Conservation (phyloP, 2,797 vertebrate species). For the Spheniscus humboldti region DNA sequence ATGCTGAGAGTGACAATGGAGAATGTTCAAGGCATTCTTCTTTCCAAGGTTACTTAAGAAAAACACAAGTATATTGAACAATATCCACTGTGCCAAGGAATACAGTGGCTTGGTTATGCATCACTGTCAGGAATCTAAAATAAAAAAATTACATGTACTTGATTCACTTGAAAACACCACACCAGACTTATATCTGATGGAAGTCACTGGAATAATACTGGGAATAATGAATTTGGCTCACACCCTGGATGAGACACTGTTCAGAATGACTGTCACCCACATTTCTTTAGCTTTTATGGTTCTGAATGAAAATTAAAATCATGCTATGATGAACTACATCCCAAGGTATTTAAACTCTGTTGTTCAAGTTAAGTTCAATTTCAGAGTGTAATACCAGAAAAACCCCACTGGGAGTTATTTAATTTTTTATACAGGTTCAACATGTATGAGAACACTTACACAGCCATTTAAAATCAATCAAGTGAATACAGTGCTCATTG, state of each 20-base stretch:
- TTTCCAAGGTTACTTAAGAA: not conserved
- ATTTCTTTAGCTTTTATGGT: not conserved
- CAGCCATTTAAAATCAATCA: constrained; percentile 55
- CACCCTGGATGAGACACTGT: not conserved
- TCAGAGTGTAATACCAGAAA: constrained; percentile 22
- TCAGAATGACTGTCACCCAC: not conserved
- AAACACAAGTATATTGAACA: not conserved
- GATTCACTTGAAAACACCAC: not conserved
- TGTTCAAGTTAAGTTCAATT: constrained; percentile 50
- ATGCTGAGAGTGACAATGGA: not conserved
- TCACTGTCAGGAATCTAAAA: not conserved
- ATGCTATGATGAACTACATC: not conserved
- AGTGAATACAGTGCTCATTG: not conserved
- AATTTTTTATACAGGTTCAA: constrained; percentile 42
- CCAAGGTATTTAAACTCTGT: constrained; percentile 29
- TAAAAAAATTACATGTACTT: not conserved
- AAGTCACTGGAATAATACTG: not conserved
- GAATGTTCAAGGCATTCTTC: not conserved
- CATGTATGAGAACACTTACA: constrained; percentile 26
- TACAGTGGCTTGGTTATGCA: not conserved
- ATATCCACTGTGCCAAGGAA: not conserved
- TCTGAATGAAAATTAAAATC: constrained; percentile 9
- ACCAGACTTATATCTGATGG: not conserved
- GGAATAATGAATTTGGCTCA: not conserved
- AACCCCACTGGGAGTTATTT: constrained; percentile 22